Conservation (phyloP, 2,113 vertebrate genomes). For the Nettapus auritus region DNA sequence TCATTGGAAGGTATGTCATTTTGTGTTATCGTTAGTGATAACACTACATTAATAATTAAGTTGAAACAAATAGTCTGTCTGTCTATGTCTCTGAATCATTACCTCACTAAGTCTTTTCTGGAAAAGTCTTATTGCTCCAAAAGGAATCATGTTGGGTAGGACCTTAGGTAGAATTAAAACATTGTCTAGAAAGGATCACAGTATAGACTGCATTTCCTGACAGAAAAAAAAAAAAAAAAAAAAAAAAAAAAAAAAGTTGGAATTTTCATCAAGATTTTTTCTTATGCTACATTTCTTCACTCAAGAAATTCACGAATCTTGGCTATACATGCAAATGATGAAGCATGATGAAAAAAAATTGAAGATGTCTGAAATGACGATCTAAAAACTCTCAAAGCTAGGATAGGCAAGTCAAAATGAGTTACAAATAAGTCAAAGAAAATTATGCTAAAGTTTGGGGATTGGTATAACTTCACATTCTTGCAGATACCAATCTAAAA, state of each 20-base stretch:
- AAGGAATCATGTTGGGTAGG: background rate
- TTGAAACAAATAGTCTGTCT: slow-evolving; percentile 11
- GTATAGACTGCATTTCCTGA: background rate
- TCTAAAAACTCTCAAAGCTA: background rate
- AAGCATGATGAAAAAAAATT: background rate
- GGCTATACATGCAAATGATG: background rate
- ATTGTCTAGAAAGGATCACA: background rate
- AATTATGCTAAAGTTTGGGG: background rate
- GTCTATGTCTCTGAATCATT: background rate
- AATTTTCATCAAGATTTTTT: background rate
- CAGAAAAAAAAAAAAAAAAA: background rate
- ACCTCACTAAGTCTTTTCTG: background rate
- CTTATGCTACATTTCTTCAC: background rate
- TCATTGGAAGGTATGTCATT: background rate
- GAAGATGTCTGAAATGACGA: background rate
- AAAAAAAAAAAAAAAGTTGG: background rate
- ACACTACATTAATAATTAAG: background rate
- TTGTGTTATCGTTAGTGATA: background rate
- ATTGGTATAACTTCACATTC: background rate
- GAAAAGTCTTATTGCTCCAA: background rate
- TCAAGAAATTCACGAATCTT: background rate
- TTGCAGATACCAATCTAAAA: slow-evolving; percentile 9
- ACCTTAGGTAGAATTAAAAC: background rate
- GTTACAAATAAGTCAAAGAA: background rate
- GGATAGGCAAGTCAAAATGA: background rate